phyloP scores from a whole-genome alignment of 2,888 invertebrate genomes.

The Cataglyphis altisquamis region DNA sequence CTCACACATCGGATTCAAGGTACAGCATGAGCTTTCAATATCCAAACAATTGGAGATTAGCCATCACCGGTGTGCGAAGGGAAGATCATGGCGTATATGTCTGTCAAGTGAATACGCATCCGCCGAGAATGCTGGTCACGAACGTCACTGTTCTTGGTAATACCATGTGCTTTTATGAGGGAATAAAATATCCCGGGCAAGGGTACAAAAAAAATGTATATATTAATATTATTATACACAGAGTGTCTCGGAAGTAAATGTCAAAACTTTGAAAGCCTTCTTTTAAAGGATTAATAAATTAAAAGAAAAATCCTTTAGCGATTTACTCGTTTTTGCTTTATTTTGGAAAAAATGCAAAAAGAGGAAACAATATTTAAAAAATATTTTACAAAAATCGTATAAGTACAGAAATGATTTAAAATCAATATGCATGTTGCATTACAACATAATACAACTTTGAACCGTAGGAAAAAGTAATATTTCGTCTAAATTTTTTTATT shows the following conservation, averaged over 20 bases:
- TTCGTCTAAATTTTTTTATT: background rate
- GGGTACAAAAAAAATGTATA: background rate
- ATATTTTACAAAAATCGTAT: too few relatives aligned
- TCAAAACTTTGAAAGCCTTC: too few relatives aligned
- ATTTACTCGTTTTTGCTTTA: too few relatives aligned
- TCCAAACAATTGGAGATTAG: slow-evolving; percentile 91
- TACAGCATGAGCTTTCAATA: slow-evolving; percentile 90
- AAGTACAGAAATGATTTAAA: background rate
- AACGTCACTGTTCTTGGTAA: slow-evolving; percentile 92
- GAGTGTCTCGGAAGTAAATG: too few relatives aligned
- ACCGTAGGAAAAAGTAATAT: background rate
- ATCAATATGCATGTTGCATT: background rate
- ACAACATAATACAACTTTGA: background rate
- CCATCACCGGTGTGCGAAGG: slow-evolving; percentile 91
- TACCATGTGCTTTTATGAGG: slow-evolving; percentile 73
- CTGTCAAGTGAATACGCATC: slow-evolving; percentile 94
- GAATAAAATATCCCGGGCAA: background rate
- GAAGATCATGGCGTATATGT: slow-evolving; percentile 92
- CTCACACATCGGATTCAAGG: slow-evolving; percentile 89
- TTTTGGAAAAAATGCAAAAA: too few relatives aligned
- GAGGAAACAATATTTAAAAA: too few relatives aligned
- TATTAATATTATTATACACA: background rate
- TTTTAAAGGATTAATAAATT: too few relatives aligned
- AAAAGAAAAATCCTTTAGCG: too few relatives aligned
- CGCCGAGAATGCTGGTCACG: slow-evolving; percentile 91